Evolutionary conservation across 2,113 vertebrate genomes (phyloP).

Genomic region (Mesoclemmys tuberculata): DNA sequence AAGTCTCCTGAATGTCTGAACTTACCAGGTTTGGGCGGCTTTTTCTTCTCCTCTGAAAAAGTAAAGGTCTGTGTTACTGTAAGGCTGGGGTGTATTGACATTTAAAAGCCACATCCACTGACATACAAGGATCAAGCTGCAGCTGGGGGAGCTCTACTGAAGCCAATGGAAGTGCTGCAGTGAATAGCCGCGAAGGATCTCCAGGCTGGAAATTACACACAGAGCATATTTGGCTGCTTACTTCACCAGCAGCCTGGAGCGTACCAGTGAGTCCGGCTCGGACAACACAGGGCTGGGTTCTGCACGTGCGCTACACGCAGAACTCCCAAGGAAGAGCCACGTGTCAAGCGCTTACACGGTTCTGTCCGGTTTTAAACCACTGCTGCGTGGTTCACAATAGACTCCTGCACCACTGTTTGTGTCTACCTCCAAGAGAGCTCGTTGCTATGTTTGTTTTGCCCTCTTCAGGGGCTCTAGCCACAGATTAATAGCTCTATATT

Average conservation of each 20-base stretch:
- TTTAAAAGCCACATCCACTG: background rate
- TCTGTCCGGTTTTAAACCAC: background rate
- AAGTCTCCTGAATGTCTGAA: background rate
- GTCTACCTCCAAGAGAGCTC: background rate
- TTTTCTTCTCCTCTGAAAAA: slow-evolving; percentile 74
- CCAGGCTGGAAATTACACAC: background rate
- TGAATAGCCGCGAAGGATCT: background rate
- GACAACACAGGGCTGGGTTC: background rate
- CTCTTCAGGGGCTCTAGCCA: background rate
- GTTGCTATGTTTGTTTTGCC: background rate
- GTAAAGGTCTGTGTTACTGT: slow-evolving; percentile 17
- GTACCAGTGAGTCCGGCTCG: background rate
- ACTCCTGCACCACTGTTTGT: background rate
- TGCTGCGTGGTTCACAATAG: background rate
- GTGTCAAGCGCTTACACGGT: background rate
- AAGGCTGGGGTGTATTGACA: background rate
- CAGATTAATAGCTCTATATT: background rate
- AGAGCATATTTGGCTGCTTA: background rate
- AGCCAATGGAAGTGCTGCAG: background rate
- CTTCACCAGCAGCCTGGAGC: background rate
- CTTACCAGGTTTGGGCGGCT: slow-evolving; percentile 69
- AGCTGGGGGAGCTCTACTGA: background rate
- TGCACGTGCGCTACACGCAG: background rate
- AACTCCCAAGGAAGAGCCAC: accelerated
- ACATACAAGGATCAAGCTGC: background rate